phyloP scores from a whole-genome alignment of 2,888 invertebrate species.

The Calliphora vomitoria region DNA sequence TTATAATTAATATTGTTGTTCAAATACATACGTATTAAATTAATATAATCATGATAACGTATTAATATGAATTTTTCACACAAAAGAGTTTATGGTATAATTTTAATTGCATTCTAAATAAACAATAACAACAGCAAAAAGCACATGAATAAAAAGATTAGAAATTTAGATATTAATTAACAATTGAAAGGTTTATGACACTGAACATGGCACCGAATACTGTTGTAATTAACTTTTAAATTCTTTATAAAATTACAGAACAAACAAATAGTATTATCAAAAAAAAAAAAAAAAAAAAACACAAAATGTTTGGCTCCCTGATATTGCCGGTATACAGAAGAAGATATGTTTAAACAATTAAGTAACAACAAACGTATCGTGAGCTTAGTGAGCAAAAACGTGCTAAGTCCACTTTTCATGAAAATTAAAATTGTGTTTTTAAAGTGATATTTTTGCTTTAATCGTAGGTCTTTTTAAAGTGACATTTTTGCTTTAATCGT shows the following conservation, averaged over 20 bases:
- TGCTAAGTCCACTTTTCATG: too few relatives aligned
- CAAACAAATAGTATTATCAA: too few relatives aligned
- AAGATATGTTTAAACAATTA: too few relatives aligned
- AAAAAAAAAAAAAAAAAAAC: too few relatives aligned
- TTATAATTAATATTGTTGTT: slow-evolving; percentile 21
- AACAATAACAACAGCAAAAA: background rate
- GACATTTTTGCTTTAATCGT: too few relatives aligned
- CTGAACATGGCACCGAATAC: background rate
- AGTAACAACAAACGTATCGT: too few relatives aligned
- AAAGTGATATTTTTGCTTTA: too few relatives aligned
- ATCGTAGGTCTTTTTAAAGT: too few relatives aligned
- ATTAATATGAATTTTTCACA: slow-evolving; percentile 5
- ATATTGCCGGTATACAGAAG: too few relatives aligned
- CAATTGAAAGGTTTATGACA: background rate
- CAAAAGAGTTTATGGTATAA: slow-evolving; percentile 3
- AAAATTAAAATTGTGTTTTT: too few relatives aligned
- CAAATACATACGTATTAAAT: slow-evolving; percentile 2
- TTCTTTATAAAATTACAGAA: background rate
- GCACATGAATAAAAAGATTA: background rate
- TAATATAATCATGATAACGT: slow-evolving; percentile 34
- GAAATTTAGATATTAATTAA: slow-evolving; percentile 1
- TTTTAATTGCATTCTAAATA: background rate
- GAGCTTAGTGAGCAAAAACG: too few relatives aligned
- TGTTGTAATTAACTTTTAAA: background rate
- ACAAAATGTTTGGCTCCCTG: too few relatives aligned